Conservation (phyloP, 1,140 invertebrate species). For the Camponotus floridanus region DNA sequence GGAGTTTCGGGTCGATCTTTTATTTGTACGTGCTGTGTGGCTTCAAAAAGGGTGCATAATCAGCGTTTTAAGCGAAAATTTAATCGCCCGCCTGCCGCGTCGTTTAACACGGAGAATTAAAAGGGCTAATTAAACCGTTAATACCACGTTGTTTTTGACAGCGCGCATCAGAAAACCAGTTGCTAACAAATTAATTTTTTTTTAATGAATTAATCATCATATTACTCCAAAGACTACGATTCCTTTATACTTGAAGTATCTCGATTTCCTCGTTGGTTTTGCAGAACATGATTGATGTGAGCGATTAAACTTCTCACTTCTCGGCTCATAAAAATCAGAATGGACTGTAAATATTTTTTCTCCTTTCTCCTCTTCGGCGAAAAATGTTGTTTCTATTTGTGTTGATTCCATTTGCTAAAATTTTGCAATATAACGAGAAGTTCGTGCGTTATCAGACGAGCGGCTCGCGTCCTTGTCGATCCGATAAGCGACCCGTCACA, state of each 20-base stretch:
- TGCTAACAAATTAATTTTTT: conserved; percentile 2
- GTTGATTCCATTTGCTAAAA: background rate
- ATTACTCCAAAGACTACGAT: background rate
- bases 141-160: background rate
- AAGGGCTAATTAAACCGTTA: conserved; percentile 34
- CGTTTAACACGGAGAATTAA: conserved; percentile 10
- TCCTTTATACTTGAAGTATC: background rate
- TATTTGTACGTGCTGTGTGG: conserved; percentile 11
- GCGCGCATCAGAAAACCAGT: background rate
- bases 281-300: conserved; percentile 32
- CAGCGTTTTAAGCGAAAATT: conserved; percentile 17
- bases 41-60: conserved; percentile 8
- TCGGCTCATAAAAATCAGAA: conserved; percentile 9
- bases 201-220: conserved; percentile 29
- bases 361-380: background rate
- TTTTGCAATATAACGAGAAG: conserved; percentile 18
- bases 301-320: conserved; percentile 4
- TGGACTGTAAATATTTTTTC: background rate
- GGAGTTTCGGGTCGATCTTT: background rate
- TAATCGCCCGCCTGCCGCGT: conserved; percentile 15
- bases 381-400: background rate
- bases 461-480: conserved; percentile 68
- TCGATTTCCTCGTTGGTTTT: background rate
- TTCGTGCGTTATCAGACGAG: conserved; percentile 58
- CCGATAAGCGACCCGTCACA: conserved; percentile 63